These are phyloP conservation scores for Triplophysa rosa DNA, from an alignment of 2,113 vertebrate species.

Conservation along the genomic window DNA sequence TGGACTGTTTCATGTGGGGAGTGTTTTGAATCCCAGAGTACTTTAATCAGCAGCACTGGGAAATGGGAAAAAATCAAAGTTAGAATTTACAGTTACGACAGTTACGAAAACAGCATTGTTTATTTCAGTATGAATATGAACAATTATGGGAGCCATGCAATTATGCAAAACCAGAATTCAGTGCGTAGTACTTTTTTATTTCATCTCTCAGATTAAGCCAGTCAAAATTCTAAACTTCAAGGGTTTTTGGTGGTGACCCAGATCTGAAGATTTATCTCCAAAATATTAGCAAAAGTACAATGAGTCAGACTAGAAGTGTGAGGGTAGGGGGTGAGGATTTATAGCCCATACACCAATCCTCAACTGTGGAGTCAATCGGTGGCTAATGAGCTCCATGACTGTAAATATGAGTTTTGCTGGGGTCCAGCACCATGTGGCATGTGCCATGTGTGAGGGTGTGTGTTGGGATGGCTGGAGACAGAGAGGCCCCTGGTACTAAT, in stretches of 20 bases:
- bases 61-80: background rate
- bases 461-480: slow-evolving; percentile 42
- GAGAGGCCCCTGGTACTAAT: slow-evolving; percentile 44
- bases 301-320: background rate
- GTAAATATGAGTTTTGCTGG: slow-evolving; percentile 23
- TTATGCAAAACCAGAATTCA: slow-evolving; percentile 9
- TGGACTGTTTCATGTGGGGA: slow-evolving; percentile 37
- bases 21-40: background rate
- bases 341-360: slow-evolving; percentile 1
- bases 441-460: slow-evolving; percentile 12
- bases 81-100: too few relatives aligned
- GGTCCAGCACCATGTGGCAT: slow-evolving; percentile 36
- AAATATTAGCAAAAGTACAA: slow-evolving; percentile 13
- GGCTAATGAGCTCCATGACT: slow-evolving; percentile 44
- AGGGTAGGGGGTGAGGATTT: slow-evolving; percentile 19
- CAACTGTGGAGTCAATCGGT: slow-evolving; percentile 40
- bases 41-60: too few relatives aligned
- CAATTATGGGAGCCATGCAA: background rate
- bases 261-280: background rate
- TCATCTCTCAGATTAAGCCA: slow-evolving; percentile 6
- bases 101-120: background rate
- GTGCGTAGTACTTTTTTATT: too few relatives aligned
- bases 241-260: slow-evolving; percentile 24
- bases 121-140: background rate
- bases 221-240: too few relatives aligned